Percentiles rank a stretch among this genome's conserved stretches.
Evolutionary conservation across 2,113 vertebrate species (phyloP).

Genomic region (Pachycephala philippinensis): DNA sequence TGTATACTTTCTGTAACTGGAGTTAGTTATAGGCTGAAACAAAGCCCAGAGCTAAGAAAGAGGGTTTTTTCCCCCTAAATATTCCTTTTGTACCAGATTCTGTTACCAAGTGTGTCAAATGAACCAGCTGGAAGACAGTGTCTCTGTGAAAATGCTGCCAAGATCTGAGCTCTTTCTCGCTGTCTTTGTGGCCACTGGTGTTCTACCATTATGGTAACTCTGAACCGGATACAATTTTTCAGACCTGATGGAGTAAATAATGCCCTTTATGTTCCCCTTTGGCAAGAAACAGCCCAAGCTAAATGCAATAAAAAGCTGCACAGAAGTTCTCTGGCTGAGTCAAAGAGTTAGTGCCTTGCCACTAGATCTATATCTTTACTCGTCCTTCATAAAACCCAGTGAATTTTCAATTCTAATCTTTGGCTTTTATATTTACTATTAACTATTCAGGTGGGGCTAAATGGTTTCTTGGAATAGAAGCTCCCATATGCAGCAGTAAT

Average conservation of each 20-base stretch:
- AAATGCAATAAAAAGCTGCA: neutral
- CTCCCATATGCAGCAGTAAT: neutral
- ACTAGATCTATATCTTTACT: neutral
- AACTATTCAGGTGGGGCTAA: neutral
- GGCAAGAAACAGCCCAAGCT: neutral
- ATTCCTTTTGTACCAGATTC: slow-evolving; percentile 37
- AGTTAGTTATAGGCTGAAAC: slow-evolving; percentile 61
- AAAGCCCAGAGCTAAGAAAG: slow-evolving; percentile 49
- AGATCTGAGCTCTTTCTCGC: neutral
- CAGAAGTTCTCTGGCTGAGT: neutral
- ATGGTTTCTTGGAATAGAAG: neutral
- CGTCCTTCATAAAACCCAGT: neutral
- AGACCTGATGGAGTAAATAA: neutral
- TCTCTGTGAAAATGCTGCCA: neutral
- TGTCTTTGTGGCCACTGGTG: neutral
- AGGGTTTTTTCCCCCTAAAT: neutral
- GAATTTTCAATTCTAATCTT: neutral
- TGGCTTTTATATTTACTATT: neutral
- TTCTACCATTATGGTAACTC: neutral
- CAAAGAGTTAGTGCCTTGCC: neutral
- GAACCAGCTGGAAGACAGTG: neutral
- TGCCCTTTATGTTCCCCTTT: neutral
- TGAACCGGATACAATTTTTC: neutral
- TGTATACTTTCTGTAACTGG: slow-evolving; percentile 60
- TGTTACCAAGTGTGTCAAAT: neutral